Evolutionary conservation across 2,888 invertebrate genomes (phyloP), one percentile per base, ranked within the genome.

Genomic region (Stictocephala bisonia): DNA sequence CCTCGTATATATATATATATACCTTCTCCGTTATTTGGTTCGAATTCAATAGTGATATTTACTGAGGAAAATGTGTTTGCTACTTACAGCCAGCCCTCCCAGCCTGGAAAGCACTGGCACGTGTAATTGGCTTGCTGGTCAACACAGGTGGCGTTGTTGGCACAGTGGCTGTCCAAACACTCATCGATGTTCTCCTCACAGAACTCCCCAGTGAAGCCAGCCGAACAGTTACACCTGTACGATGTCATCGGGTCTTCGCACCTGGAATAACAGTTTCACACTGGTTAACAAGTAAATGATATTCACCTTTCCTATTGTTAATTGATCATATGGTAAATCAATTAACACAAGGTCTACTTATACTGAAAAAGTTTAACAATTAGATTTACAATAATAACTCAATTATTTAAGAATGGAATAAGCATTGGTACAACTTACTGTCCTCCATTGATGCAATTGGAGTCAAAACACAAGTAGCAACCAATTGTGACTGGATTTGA

Each of bases 171-270:
- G 29, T 86, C 84, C 56, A 87, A 84, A 82, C 96, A 96, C 83
- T 96, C 96, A 83, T 96, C 90, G 20, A 95, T 91, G 83, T 96
- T 91, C n/a, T 88, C 84, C 0, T 88, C 88, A 83, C 97, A 97
- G 84, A 93, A 91, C 80, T 92, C 91, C 1, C 93, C 93, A 24
- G 88, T 86, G 83, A 91, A 96, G 6, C 96, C 96, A 2, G 88
- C 85, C 29, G 88, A 88, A 83, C 96, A 97, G 69, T 90, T 86
- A 84, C 96, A 97, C 26, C 88, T 86, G 84, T 93, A 95, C 58
- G 89, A 89, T 76, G 86, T 87, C 0, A 84, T 84, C 1, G 88
- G 87, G 78, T 90, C 87, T 24, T 85, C 84, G 80, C 93, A 93
- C 18, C 76, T 79, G 44, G 20, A 50, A n/a, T 40, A 18, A 60